Percentiles rank a stretch among this genome's conserved stretches.
Conservation (phyloP, 2,888 invertebrate genomes). For the Yponomeuta evonymella region DNA sequence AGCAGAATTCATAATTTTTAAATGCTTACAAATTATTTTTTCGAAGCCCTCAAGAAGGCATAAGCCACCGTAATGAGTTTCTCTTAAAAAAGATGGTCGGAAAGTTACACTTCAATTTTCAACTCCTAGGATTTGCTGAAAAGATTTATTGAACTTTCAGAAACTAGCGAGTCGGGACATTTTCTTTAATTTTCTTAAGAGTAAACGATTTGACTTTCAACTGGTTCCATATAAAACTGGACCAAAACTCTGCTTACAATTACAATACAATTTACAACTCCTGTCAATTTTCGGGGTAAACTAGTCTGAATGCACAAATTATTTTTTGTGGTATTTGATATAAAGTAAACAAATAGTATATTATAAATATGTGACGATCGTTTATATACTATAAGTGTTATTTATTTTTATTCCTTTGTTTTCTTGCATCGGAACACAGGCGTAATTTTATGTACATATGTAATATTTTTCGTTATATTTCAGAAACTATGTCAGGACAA, state of each 20-base stretch:
- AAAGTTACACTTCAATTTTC: background rate
- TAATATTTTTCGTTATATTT: too few species aligned
- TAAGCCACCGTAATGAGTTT: too few species aligned
- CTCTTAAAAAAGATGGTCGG: background rate
- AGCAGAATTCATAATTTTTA: too few species aligned
- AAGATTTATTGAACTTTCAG: background rate
- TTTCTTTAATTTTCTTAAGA: background rate
- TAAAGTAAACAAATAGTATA: background rate
- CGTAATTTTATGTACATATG: too few species aligned
- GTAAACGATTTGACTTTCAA: background rate
- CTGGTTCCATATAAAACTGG: background rate
- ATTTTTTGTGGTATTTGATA: background rate
- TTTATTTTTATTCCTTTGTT: background rate
- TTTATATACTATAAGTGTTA: background rate
- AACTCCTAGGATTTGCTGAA: background rate
- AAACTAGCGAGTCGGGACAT: background rate
- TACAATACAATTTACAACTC: too few species aligned
- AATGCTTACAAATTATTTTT: too few species aligned
- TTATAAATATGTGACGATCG: background rate
- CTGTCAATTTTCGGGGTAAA: background rate
- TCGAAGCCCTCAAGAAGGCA: too few species aligned
- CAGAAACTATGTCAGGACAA: too few species aligned
- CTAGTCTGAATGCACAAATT: background rate
- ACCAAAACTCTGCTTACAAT: too few species aligned
- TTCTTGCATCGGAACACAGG: too few species aligned